Conservation (phyloP, 2,113 vertebrate genomes). For the Bathybates hornii region DNA sequence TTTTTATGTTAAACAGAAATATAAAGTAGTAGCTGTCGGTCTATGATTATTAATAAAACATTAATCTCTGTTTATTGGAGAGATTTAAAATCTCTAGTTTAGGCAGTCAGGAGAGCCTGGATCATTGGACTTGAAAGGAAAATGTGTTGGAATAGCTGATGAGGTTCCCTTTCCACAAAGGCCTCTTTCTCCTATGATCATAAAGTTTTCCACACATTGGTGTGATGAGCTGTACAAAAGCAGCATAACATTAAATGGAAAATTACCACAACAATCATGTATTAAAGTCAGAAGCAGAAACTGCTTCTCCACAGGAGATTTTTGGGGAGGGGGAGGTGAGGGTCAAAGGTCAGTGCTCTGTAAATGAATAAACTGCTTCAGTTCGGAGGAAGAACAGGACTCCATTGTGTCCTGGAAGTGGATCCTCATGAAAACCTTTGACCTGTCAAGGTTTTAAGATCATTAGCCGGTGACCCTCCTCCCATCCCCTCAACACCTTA, state of each 20-base stretch:
- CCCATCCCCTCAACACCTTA: conserved; percentile 2
- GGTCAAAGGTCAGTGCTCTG: neutral
- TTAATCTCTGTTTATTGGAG: neutral
- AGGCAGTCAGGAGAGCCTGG: neutral
- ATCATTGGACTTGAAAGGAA: neutral
- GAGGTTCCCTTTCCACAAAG: neutral
- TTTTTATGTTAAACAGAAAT: neutral
- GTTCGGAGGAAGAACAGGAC: conserved; percentile 21
- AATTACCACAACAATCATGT: neutral
- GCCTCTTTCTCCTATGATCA: neutral
- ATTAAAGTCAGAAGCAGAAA: neutral
- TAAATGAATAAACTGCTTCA: conserved; percentile 14
- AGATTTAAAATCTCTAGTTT: neutral
- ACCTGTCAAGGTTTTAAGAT: conserved; percentile 43
- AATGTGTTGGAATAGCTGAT: neutral
- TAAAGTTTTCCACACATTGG: neutral
- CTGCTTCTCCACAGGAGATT: neutral
- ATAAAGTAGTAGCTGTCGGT: neutral
- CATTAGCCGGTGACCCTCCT: conserved; percentile 42
- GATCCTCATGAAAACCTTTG: conserved; percentile 47
- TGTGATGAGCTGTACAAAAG: neutral
- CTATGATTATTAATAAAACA: neutral
- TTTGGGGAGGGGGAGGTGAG: neutral
- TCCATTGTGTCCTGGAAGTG: conserved; percentile 53
- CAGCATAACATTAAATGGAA: neutral